Conservation (phyloP, 2,888 invertebrate species). For the Zootermopsis nevadensis region DNA sequence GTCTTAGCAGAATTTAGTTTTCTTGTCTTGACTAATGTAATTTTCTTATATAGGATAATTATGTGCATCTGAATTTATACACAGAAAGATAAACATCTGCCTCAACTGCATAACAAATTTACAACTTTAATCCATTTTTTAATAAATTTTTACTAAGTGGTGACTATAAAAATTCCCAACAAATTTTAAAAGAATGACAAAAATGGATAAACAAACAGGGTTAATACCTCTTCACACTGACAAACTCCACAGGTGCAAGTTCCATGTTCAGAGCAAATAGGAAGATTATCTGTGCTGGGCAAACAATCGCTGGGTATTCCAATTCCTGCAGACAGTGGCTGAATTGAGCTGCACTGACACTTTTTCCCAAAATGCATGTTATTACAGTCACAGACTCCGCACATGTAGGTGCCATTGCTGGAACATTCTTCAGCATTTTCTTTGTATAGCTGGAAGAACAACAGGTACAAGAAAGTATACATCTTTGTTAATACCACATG, state of each 20-base stretch:
- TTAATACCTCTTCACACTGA: conserved; percentile 66
- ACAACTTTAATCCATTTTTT: too few species aligned
- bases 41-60: too few species aligned
- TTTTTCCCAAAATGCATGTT: conserved; percentile 82
- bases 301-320: conserved; percentile 70
- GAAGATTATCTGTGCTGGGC: conserved; percentile 71
- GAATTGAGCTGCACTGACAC: conserved; percentile 81
- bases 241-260: conserved; percentile 87
- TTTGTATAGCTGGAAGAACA: conserved; percentile 68
- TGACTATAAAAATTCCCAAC: too few species aligned
- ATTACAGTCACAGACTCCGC: conserved; percentile 91
- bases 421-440: conserved; percentile 76
- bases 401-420: conserved; percentile 83
- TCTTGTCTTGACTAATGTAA: too few species aligned
- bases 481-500: too few species aligned
- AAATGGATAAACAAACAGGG: too few species aligned
- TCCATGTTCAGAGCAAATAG: conserved; percentile 81
- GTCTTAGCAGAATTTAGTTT: too few species aligned
- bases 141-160: too few species aligned
- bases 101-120: too few species aligned
- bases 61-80: too few species aligned
- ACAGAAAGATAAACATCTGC: too few species aligned
- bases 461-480: background rate
- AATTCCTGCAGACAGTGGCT: conserved; percentile 50
- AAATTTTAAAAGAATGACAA: too few species aligned